phyloP scores from a whole-genome alignment of 2,888 invertebrate genomes.

The Eledona agricola region DNA sequence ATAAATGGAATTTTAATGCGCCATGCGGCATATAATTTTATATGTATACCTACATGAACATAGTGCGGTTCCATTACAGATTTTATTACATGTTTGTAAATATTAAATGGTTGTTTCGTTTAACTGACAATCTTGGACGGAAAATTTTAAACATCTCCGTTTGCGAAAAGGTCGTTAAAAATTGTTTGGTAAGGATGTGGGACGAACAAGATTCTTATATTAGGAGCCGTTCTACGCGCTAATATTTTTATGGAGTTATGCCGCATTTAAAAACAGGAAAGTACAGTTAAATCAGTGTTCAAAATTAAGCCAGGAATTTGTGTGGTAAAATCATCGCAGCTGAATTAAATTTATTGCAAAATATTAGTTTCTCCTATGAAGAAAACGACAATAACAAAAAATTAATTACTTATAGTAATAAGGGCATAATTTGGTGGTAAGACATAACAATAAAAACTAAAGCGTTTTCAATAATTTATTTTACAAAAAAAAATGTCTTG shows the following conservation, averaged over 20 bases:
- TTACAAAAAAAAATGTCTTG: too few species aligned
- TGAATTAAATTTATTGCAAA: too few species aligned
- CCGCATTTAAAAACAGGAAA: not conserved
- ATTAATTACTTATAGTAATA: too few species aligned
- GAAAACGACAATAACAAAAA: too few species aligned
- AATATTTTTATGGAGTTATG: too few species aligned
- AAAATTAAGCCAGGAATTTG: not conserved
- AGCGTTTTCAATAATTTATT: too few species aligned
- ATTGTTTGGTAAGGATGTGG: slow-evolving; percentile 5
- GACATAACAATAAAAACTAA: too few species aligned
- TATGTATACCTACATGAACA: slow-evolving; percentile 3
- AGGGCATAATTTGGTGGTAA: too few species aligned
- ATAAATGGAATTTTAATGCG: slow-evolving; percentile 35
- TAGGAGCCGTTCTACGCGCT: not conserved
- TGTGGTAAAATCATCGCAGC: not conserved
- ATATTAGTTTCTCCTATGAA: too few species aligned
- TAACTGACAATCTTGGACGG: slow-evolving; percentile 9
- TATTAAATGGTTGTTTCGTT: slow-evolving; percentile 12
- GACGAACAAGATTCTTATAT: slow-evolving; percentile 1
- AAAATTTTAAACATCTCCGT: too few species aligned
- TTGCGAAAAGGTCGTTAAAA: slow-evolving; percentile 1
- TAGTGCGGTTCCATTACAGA: slow-evolving; percentile 19
- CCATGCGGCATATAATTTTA: slow-evolving; percentile 14
- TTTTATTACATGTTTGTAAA: slow-evolving; percentile 20
- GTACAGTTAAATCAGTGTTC: slow-evolving; percentile 2